Base-by-base conservation (phyloP, 2,797 vertebrate genomes). In the Echeneis naucrates region DNA sequence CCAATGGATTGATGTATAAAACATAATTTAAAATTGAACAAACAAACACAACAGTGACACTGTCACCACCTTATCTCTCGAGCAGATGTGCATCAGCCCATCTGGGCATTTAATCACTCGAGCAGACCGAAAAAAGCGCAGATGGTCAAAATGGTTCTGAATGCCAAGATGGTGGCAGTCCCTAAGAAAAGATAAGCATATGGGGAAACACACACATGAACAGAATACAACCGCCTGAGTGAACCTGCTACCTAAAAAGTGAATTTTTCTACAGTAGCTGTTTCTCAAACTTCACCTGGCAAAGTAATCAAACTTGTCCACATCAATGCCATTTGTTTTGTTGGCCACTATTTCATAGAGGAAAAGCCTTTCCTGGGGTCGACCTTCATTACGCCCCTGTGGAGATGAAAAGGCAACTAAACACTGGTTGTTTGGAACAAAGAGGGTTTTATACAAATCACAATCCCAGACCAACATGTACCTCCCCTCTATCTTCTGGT, bases 281-380 rank as follows among this genome's bases (percentile, higher is more conserved):
- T n/a, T n/a, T n/a, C n/a, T n/a, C n/a, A 21, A 70, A 11, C 4
- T 56, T 1, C 90, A 99, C 98, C 98, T 97, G 72, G 97, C 96
- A 92, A 99, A 97, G 82, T 99, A 99, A 89, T 99, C 98, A 97
- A 97, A 99, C 75, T 99, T 99, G 90, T 99, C 98, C 72, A 99
- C 97, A 8, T 99, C 98, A 3, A 99, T 97, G 68, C 98, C 97
- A 8, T 94, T 98, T 78, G 84, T 94, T 85, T 98, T 99, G 91
- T 99, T 99, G 50, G 98, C 95, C 17, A 99, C 98, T 3, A 99
- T 96, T 81, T 99, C 96, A 57, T 99, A 99, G 23, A 99, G 95
- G 92, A 98, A 99, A 66, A 95, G 95, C 77, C 98, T 99, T 53
- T 96, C 94, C 84, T 93, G 72, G 30, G 88, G 40, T 3, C 97